Base-by-base conservation (phyloP, 92 coral and sea anemone species). In the Phenganax marumi region DNA sequence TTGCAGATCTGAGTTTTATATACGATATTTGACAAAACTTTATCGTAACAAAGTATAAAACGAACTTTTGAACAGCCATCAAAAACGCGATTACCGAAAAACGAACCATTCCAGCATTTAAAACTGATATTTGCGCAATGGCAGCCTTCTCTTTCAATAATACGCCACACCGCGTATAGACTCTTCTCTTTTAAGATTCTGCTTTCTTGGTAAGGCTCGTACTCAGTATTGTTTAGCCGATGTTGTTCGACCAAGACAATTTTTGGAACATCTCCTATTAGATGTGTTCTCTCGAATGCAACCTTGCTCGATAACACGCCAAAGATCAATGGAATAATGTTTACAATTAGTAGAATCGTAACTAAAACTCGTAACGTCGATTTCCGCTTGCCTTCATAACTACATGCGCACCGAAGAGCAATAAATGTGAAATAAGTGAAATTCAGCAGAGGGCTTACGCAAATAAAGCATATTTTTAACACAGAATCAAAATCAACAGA, bases 241-340 rank as follows among this genome's bases (percentile, higher is more conserved):
- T 49, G 21, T 43, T 46, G 52, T 52, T 52, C 11, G 39, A 72
- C 77, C 8, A 72, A 21, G 13, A 48, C 39, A 72, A 72, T 47
- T 49, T 72, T 50, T 72, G 77, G 77, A 10, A 72, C 77, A 49
- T 72, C 52, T 49, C 77, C 77, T 49, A 72, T 24, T 8, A 72
- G 46, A 72, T 72, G 77, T 4, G 77, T 72, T 50, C 57, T 48
- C 12, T 72, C 77, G n/a, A 72, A 72, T 10, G 77, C 77, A 53
- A 48, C 56, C 26, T 72, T 52, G 39, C 77, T 49, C 2, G 77
- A 72, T 9, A 72, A 55, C 14, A 72, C 46, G 11, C 77, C 57
- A 72, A 72, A 72, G 24, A 8, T 25, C 10, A 72, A 24, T 1
- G 77, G 77, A 22, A 50, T 24, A 2, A 72, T 72, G n/a, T 72